Base-by-base conservation (phyloP, 1,140 invertebrate genomes). In the Hyles euphorbiae region DNA sequence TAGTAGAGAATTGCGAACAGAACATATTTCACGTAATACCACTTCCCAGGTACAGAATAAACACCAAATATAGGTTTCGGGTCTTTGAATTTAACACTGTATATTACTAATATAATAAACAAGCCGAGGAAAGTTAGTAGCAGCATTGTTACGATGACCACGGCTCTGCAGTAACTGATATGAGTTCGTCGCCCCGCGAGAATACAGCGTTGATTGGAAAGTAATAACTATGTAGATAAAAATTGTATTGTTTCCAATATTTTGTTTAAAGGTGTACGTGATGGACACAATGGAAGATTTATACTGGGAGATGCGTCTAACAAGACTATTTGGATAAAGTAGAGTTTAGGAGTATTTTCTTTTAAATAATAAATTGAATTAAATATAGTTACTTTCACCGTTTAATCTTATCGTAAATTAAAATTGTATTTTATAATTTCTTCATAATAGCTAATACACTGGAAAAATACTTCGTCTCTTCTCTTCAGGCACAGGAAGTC, bases 1-100 rank as follows among this genome's bases (percentile, higher is more conserved):
- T 90, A 90, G 60, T 93, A 85, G 2, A 93, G 51, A 6, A 84
- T 63, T 6, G 89, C 84, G 68, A 93, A 92, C 4, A 90, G 52
- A 0, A 81, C 72, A 79, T 92, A 92, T 82, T 94, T 94, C 6
- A 93, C 56, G 60, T 89, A 90, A 76, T 92, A 94, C 90, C 91
- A 93, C 74, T 90, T 92, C 48, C 92, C 92, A 0, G 89, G 90
- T 58, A 90, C 87, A 3, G 81, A 76, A 70, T 94, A 94, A 6
- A 93, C 78, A 3, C 91, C 91, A 47, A 90, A 88, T n/a, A 92
- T 89, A 4, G 91, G 90, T 46, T 84, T 64, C 2, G 91, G 87
- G 45, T 90, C 76, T 60, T 83, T 79, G 32, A 60, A 65, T 34
- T 61, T 65, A 3, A 70, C 45, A 12, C 57, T 56, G 32, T 78